Evolutionary conservation across 2,113 vertebrate species (phyloP), one percentile per base, ranked within the genome.

Genomic region (Oreochromis niloticus): DNA sequence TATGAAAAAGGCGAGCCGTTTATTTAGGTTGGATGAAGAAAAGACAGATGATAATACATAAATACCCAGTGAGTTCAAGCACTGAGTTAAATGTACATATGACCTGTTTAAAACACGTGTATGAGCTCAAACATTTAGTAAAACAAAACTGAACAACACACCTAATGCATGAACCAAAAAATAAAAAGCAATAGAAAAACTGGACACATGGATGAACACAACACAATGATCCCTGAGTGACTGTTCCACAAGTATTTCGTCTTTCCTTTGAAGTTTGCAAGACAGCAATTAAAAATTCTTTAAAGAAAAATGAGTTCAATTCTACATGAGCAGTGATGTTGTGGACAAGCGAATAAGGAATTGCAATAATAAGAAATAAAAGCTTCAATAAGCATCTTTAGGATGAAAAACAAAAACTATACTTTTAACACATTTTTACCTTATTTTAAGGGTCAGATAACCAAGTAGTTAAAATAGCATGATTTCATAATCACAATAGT

Each of bases 371-470:
- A 56, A 24, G 11, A 56, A 56, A 56, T 24, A 56, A 56, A 56
- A 56, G n/a, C n/a, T n/a, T n/a, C n/a, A n/a, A n/a, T n/a, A n/a
- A n/a, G 54, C 3, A 56, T 24, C 6, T 56, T 56, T 56, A 56
- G 11, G 6, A 56, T 2, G 22, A 24, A 0, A 3, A 56, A 24
- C 1, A 13, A 56, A 56, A 0, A 24, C 11, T 24, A 56, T 24
- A 2, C 11, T 13, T 56, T 56, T 56, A 56, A 56, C n/a, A n/a
- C n/a, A 56, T 56, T 56, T 54, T 56, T 24, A 24, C 22, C 0
- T 56, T 56, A 56, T 13, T 56, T 56, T 56, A 56, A 56, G n/a
- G 54, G 54, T 56, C 54, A 56, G 22, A 1, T 56, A 24, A 56
- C 22, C 22, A 56, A 4, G 54, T 56, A 24, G 24, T 56, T 56